These are phyloP conservation scores for Pelosia muscerda DNA, from an alignment of 2,888 invertebrate species.

Conservation along the genomic window DNA sequence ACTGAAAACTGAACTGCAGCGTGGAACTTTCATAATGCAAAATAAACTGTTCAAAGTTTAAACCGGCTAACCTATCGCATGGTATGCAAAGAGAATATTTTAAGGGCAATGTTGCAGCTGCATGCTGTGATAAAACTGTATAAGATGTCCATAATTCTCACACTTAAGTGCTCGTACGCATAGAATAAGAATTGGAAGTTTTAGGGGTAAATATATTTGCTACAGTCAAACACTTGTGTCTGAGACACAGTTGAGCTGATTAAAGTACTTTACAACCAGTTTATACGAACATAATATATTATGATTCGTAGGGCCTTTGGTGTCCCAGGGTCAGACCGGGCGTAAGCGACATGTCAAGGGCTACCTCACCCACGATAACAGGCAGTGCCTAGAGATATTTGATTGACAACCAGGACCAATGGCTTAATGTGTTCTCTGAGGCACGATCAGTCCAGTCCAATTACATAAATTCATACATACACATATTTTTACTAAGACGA, in stretches of 20 bases:
- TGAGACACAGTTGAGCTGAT: background rate
- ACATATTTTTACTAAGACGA: no score
- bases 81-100: conserved; percentile 78
- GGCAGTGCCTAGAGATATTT: no score
- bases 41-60: conserved; percentile 65
- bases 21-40: conserved; percentile 58
- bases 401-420: no score
- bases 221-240: background rate
- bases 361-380: no score
- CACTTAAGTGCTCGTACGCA: conserved; percentile 62
- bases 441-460: no score
- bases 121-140: conserved; percentile 70
- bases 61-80: conserved; percentile 62
- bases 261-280: no score
- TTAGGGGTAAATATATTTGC: background rate
- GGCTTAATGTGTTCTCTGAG: no score
- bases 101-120: conserved; percentile 71
- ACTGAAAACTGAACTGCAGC: conserved; percentile 47
- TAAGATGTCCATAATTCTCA: conserved; percentile 71
- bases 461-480: no score
- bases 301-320: no score
- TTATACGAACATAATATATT: background rate
- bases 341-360: no score
- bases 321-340: no score
- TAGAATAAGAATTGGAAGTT: conserved; percentile 57